A percentile compares a stretch with the other conserved stretches of the same genome.
Conservation (phyloP, 1,140 invertebrate species). For the Eumaeus atala region DNA sequence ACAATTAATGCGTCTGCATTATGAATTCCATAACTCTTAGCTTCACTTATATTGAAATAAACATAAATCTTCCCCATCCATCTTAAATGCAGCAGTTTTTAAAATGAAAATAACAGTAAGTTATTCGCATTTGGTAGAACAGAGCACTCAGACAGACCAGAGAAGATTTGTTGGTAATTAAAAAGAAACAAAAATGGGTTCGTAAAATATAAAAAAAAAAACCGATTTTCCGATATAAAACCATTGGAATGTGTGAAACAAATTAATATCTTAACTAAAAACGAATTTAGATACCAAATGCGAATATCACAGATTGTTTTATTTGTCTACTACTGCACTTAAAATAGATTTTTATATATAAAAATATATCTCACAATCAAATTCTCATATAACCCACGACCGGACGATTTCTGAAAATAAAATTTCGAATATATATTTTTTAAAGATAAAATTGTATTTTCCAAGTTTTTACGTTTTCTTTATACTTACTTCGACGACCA, state of each 20-base stretch:
- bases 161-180: conserved; percentile 32
- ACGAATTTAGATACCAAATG: conserved; percentile 58
- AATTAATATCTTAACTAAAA: conserved; percentile 39
- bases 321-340: conserved; percentile 61
- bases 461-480: not conserved
- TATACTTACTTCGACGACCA: conserved; percentile 69
- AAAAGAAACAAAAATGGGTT: conserved; percentile 10
- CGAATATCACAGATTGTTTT: conserved; percentile 68
- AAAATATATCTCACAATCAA: conserved; percentile 31
- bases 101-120: conserved; percentile 61
- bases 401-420: conserved; percentile 70
- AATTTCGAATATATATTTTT: conserved; percentile 35
- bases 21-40: not conserved
- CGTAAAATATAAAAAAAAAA: conserved; percentile 14
- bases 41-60: not conserved
- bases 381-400: conserved; percentile 71
- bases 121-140: conserved; percentile 70
- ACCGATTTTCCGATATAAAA: conserved; percentile 10
- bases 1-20: not conserved
- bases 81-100: conserved; percentile 68
- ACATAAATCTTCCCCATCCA: conserved; percentile 47
- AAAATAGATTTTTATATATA: conserved; percentile 46
- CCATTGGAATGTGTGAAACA: conserved; percentile 57
- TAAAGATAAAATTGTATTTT: conserved; percentile 12
- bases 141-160: conserved; percentile 66